These are phyloP conservation scores for Lymantria monacha DNA, from an alignment of 2,888 invertebrate genomes.

Conservation along the genomic window DNA sequence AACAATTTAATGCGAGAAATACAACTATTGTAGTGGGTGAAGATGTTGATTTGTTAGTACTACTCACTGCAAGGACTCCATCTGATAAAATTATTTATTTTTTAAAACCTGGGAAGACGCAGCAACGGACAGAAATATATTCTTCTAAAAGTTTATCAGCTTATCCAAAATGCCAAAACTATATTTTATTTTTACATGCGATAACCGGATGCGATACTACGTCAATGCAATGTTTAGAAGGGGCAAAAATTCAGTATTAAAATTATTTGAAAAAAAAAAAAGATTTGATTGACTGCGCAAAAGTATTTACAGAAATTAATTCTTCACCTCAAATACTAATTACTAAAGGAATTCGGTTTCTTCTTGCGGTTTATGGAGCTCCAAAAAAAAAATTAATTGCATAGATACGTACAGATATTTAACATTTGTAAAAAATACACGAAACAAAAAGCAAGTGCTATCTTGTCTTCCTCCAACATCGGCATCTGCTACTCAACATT, in stretches of 20 bases:
- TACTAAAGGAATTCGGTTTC: constrained; percentile 9
- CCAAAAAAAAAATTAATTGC: constrained; percentile 6
- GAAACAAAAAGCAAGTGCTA: constrained; percentile 16
- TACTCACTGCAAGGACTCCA: constrained; percentile 13
- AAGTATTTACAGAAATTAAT: constrained; percentile 13
- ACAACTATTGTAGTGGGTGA: constrained; percentile 15
- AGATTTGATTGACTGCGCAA: constrained; percentile 13
- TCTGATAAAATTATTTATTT: constrained; percentile 12
- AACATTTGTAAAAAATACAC: constrained; percentile 14
- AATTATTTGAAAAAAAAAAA: constrained; percentile 12
- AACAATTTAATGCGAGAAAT: constrained; percentile 14
- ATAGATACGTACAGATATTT: constrained; percentile 4
- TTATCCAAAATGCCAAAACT: constrained; percentile 11
- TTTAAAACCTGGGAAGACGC: constrained; percentile 11
- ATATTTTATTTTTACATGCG: constrained; percentile 14
- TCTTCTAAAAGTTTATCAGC: constrained; percentile 17
- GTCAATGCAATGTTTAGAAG: constrained; percentile 13
- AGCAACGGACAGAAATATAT: constrained; percentile 13
- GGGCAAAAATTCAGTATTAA: constrained; percentile 10
- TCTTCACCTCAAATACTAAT: constrained; percentile 9
- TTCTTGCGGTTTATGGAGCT: constrained; percentile 13
- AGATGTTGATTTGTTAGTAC: constrained; percentile 14
- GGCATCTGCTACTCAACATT: constrained; percentile 12
- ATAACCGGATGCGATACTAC: constrained; percentile 14
- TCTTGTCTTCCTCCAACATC: constrained; percentile 1